These are phyloP conservation scores for Osmerus eperlanus DNA, from an alignment of 2,113 vertebrate species.

Conservation along the genomic window DNA sequence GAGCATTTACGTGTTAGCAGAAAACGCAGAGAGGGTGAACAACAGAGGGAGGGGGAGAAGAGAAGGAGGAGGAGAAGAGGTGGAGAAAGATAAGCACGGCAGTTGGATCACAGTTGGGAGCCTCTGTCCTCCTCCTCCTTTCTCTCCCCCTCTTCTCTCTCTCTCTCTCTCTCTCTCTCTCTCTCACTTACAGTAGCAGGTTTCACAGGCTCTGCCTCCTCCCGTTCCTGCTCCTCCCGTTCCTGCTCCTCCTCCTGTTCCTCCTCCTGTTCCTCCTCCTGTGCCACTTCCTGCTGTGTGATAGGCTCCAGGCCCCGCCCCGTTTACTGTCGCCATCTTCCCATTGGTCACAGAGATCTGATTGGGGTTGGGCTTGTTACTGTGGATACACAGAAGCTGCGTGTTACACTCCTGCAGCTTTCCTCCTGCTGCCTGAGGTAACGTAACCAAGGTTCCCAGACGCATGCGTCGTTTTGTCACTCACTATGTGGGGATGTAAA, in stretches of 20 bases:
- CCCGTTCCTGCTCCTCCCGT: no score
- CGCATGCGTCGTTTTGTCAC: constrained; percentile 51
- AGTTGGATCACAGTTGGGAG: constrained; percentile 34
- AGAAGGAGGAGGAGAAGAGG: neutral
- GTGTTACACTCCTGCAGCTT: neutral
- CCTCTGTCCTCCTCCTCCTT: constrained; percentile 34
- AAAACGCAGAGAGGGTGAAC: no score
- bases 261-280: constrained; percentile 38
- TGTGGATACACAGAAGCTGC: constrained; percentile 50
- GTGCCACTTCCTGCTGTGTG: constrained; percentile 65
- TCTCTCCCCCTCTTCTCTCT: constrained; percentile 11
- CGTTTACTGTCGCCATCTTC: constrained; percentile 89
- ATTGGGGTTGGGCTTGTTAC: constrained; percentile 98
- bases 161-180: neutral
- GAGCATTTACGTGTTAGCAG: no score
- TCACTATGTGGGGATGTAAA: constrained; percentile 99
- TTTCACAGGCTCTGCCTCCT: constrained; percentile 85
- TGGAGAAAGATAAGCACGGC: constrained; percentile 28
- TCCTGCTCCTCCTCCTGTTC: constrained; percentile 46
- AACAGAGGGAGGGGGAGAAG: no score
- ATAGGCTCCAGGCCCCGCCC: constrained; percentile 80
- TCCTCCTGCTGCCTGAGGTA: no score
- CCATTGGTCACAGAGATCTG: constrained; percentile 91
- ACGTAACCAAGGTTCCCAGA: no score
- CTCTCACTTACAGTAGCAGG: constrained; percentile 87